A percentile compares a stretch with the other conserved stretches of the same genome.
phyloP scores from a whole-genome alignment of 2,888 invertebrate genomes.

The Athalia circularis region DNA sequence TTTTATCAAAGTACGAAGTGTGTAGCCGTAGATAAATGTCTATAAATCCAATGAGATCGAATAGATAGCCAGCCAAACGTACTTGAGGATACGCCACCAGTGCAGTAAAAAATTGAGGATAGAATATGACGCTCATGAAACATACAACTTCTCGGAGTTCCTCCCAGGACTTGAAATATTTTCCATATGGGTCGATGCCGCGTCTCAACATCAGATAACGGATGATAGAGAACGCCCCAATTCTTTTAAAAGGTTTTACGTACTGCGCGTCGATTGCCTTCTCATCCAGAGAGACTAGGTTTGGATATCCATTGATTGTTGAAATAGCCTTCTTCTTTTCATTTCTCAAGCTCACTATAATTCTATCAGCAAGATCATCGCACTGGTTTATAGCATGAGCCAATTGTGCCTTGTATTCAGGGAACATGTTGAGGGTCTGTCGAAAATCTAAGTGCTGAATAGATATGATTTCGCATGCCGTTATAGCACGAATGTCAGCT shows the following conservation, averaged over 20 bases:
- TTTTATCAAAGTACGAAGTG: conserved; percentile 57
- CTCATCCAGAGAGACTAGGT: background rate
- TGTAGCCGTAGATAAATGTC: conserved; percentile 57
- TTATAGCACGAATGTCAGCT: conserved; percentile 28
- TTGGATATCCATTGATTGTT: background rate
- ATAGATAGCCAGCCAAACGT: conserved; percentile 50
- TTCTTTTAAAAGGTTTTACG: conserved; percentile 14
- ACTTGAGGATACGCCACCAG: conserved; percentile 20
- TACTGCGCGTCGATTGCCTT: conserved; percentile 10
- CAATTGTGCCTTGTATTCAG: conserved; percentile 27
- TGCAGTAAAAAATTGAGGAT: conserved; percentile 27
- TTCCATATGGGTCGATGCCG: conserved; percentile 27
- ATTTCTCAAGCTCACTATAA: background rate
- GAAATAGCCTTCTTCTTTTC: background rate
- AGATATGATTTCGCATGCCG: conserved; percentile 31
- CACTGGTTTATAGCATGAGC: conserved; percentile 16
- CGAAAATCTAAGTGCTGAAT: conserved; percentile 28
- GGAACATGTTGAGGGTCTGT: conserved; percentile 34
- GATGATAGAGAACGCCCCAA: conserved; percentile 23
- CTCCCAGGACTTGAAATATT: conserved; percentile 20
- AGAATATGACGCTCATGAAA: conserved; percentile 22
- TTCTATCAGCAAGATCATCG: conserved; percentile 15
- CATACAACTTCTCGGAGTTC: conserved; percentile 26
- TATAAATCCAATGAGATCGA: conserved; percentile 73
- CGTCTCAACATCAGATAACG: conserved; percentile 26